Evolutionary conservation across 2,888 invertebrate species (phyloP), one percentile per base, ranked within the genome.

Genomic region (Eristalinus sepulchralis): DNA sequence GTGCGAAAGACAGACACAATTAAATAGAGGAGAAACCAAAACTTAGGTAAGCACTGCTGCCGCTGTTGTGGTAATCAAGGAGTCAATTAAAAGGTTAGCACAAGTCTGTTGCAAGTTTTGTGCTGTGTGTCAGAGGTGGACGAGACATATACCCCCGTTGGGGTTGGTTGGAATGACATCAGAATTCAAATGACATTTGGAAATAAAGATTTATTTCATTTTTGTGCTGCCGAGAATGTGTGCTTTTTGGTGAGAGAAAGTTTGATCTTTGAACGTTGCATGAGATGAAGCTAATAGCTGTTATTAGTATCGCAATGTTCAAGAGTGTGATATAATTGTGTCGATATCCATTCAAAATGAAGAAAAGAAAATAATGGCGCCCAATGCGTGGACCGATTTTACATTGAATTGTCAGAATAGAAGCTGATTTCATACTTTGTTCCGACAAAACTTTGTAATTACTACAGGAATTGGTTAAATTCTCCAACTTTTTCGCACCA

Each of bases 81-180:
- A 72, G 72, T 72, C 71, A 79, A 79, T 79, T 79, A 79, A 70
- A 66, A 47, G 47, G 47, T 47, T 47, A 27, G 24, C 24, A 60
- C 31, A 31, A 27, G 60, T 5, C 60, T 27, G 31, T 60, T 24
- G 60, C 60, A 60, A 27, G 60, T 60, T 59, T 17, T 47, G n/a
- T 17, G 47, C 47, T 47, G 47, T 47, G 47, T 47, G 47, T 47
- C 47, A 47, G 47, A 47, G 47, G 47, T 47, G 47, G 47, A 47
- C 6, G 8, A 17, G 17, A 17, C 17, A 17, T 5, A n/a, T 1
- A n/a, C 39, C 4, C 34, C 2, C 39, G n/a, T 13, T 4, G 13
- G 2, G 5, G n/a, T 17, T 17, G 5, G n/a, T 17, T 17, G n/a
- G 17, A 1, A 47, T 47, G 47, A 47, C 47, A 47, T 47, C 47